phyloP scores from a whole-genome alignment of 2,888 invertebrate species.

The Tanaodytes sp. region DNA sequence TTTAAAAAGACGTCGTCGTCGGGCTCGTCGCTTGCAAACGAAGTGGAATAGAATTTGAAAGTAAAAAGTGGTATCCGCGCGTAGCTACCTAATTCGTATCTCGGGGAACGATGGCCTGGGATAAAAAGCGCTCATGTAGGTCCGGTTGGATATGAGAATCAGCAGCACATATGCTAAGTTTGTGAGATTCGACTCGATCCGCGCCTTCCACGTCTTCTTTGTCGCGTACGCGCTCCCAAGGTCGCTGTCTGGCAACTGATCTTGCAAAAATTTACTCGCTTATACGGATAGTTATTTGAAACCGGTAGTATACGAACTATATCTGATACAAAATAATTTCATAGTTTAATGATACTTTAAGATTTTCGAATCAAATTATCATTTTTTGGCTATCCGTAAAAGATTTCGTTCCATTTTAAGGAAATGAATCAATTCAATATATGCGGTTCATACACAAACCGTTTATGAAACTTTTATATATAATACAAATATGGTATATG shows the following conservation, averaged over 20 bases:
- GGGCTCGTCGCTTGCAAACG: not conserved
- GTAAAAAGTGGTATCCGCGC: constrained; percentile 23
- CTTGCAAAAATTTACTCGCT: not conserved
- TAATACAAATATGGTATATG: no score
- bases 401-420: no score
- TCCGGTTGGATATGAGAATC: constrained; percentile 54
- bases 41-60: constrained; percentile 9
- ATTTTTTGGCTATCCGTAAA: no score
- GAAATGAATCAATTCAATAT: no score
- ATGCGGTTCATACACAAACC: no score
- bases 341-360: no score
- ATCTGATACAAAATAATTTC: no score
- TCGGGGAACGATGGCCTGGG: constrained; percentile 43
- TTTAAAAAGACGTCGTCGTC: constrained; percentile 4
- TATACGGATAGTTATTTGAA: no score
- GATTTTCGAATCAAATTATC: no score
- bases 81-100: constrained; percentile 43
- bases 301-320: no score
- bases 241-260: constrained; percentile 23
- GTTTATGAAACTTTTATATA: no score
- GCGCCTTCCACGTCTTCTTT: constrained; percentile 36
- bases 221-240: constrained; percentile 35
- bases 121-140: constrained; percentile 55
- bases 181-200: constrained; percentile 53
- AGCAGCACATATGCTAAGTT: constrained; percentile 57